These are phyloP conservation scores for Shargacucullia verbasci DNA, from an alignment of 2,888 invertebrate species.

Conservation along the genomic window DNA sequence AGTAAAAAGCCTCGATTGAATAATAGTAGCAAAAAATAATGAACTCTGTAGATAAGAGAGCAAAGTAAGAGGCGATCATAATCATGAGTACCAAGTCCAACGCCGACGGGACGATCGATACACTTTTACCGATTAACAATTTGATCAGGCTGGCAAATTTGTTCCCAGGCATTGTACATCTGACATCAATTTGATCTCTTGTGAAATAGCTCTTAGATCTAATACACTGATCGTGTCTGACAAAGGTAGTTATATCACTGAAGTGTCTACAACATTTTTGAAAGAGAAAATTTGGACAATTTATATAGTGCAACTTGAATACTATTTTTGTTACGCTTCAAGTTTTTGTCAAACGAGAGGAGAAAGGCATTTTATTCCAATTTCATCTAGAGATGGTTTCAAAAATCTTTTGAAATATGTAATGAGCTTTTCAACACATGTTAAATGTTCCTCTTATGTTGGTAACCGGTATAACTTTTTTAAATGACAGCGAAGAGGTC, in stretches of 20 bases:
- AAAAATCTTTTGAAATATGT: constrained; percentile 19
- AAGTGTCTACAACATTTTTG: constrained; percentile 30
- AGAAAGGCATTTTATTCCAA: constrained; percentile 39
- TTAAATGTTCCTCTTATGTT: not conserved
- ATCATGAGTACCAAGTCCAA: constrained; percentile 57
- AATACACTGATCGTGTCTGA: constrained; percentile 39
- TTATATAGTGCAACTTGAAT: constrained; percentile 21
- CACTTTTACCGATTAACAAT: constrained; percentile 79
- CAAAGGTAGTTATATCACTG: constrained; percentile 35
- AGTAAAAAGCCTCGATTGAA: constrained; percentile 34
- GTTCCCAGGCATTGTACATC: constrained; percentile 58
- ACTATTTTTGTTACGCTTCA: constrained; percentile 40
- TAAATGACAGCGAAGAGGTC: too few species aligned
- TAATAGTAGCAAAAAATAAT: constrained; percentile 48
- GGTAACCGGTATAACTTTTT: too few species aligned
- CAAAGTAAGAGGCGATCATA: constrained; percentile 63
- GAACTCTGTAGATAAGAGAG: constrained; percentile 55
- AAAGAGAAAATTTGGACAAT: constrained; percentile 43
- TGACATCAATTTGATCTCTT: constrained; percentile 55
- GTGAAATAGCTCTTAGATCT: constrained; percentile 47
- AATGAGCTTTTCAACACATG: constrained; percentile 12
- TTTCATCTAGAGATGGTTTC: constrained; percentile 30
- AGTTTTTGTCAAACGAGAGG: constrained; percentile 35
- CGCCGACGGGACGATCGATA: constrained; percentile 65
- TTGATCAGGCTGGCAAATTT: constrained; percentile 62